phyloP scores from a whole-genome alignment of 2,888 invertebrate genomes.

The Epistrophe eligans region DNA sequence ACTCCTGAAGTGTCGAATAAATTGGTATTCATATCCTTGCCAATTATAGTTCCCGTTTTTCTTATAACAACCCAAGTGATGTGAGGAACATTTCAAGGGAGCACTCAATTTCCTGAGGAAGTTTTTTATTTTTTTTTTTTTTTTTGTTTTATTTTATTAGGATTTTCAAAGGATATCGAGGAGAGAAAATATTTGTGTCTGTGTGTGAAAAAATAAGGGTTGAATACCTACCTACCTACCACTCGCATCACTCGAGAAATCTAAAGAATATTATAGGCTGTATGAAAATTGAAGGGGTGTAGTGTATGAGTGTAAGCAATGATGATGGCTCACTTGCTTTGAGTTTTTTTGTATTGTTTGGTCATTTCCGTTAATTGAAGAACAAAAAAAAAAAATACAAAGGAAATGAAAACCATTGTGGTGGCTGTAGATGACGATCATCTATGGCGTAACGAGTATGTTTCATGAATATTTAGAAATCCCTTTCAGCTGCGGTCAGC shows the following conservation, averaged over 20 bases:
- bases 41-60: constrained; percentile 24
- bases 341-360: constrained; percentile 26
- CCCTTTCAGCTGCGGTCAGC: constrained; percentile 12
- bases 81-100: constrained; percentile 11
- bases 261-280: not conserved
- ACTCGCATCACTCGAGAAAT: not conserved
- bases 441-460: not conserved
- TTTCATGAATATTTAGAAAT: constrained; percentile 22
- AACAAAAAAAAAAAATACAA: not conserved
- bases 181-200: not conserved
- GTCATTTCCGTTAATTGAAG: constrained; percentile 48
- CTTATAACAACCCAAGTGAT: constrained; percentile 10
- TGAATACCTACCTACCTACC: not conserved
- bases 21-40: constrained; percentile 54
- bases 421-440: not conserved
- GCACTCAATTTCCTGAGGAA: constrained; percentile 35
- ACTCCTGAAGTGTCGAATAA: constrained; percentile 68
- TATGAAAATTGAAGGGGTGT: not conserved
- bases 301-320: not conserved
- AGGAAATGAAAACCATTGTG: constrained; percentile 2
- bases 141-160: constrained; percentile 26
- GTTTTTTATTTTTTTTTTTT: not conserved
- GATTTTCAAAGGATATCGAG: constrained; percentile 8
- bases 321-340: constrained; percentile 21
- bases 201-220: not conserved